Conservation (phyloP, 2,888 invertebrate genomes). For the Julus scandinavius region DNA sequence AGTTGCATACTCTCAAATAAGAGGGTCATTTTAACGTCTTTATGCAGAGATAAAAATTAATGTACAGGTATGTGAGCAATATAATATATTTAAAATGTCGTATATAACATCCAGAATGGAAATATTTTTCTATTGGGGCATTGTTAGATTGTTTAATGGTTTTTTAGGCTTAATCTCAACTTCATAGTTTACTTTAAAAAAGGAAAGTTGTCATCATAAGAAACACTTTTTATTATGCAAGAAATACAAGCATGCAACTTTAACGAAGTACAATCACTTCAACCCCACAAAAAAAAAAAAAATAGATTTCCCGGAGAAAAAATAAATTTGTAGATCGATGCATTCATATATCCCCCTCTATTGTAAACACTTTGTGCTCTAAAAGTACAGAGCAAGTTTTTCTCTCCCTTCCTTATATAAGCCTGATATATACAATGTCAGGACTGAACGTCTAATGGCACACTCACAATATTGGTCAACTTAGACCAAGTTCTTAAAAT, state of each 20-base stretch:
- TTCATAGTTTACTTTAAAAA: too few species aligned
- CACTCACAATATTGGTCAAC: slow-evolving; percentile 42
- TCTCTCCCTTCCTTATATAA: background rate
- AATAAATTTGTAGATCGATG: background rate
- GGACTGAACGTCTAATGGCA: slow-evolving; percentile 35
- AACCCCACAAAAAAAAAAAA: background rate
- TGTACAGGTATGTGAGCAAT: too few species aligned
- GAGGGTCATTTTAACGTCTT: too few species aligned
- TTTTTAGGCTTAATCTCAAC: too few species aligned
- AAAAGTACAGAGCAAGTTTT: slow-evolving; percentile 9
- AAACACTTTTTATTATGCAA: background rate
- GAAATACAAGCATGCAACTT: background rate
- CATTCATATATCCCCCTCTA: background rate
- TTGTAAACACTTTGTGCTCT: background rate
- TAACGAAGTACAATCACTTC: background rate
- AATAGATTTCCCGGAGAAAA: background rate
- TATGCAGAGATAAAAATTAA: too few species aligned
- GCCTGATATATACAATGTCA: slow-evolving; percentile 39
- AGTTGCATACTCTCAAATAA: too few species aligned
- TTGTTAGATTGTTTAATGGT: too few species aligned
- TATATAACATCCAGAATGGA: too few species aligned
- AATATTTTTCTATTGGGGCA: too few species aligned
- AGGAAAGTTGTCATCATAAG: too few species aligned
- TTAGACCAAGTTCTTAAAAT: slow-evolving; percentile 35
- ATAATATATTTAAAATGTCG: too few species aligned